Evolutionary conservation across 2,888 invertebrate genomes (phyloP).

Genomic region (Priocnemis perturbator): DNA sequence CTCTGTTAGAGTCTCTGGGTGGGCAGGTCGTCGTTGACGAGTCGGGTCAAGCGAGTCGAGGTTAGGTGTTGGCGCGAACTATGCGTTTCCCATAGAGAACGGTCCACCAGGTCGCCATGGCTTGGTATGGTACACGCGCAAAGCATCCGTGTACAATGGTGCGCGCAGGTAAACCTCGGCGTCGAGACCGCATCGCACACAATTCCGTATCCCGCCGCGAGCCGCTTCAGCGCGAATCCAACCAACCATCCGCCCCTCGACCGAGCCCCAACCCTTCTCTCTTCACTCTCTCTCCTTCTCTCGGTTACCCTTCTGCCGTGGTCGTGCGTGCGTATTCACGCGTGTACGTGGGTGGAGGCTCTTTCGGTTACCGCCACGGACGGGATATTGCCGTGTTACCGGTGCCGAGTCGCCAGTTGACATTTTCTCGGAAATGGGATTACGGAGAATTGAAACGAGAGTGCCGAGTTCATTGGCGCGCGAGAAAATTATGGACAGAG

Average conservation of each 20-base stretch:
- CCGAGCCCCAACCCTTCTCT: slow-evolving; percentile 11
- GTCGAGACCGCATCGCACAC: slow-evolving; percentile 60
- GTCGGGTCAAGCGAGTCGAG: slow-evolving; percentile 20
- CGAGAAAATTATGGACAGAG: no score
- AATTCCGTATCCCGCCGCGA: slow-evolving; percentile 46
- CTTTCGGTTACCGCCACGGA: slow-evolving; percentile 18
- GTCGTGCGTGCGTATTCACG: slow-evolving; percentile 22
- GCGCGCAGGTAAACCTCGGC: slow-evolving; percentile 55
- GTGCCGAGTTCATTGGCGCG: no score
- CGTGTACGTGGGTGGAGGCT: slow-evolving; percentile 17
- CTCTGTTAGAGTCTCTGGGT: no score
- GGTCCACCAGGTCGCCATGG: slow-evolving; percentile 10
- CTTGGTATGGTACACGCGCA: slow-evolving; percentile 48
- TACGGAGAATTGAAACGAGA: slow-evolving; percentile 10
- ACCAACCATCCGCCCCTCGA: slow-evolving; percentile 26
- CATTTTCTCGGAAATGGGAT: slow-evolving; percentile 35
- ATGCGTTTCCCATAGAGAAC: slow-evolving; percentile 37
- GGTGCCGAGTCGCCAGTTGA: slow-evolving; percentile 34
- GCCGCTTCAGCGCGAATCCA: slow-evolving; percentile 39
- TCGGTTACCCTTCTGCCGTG: background rate
- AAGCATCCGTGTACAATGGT: slow-evolving; percentile 45
- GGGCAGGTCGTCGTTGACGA: slow-evolving; percentile 7
- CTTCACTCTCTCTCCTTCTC: slow-evolving; percentile 1
- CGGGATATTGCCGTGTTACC: slow-evolving; percentile 15
- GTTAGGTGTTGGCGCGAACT: slow-evolving; percentile 41